A percentile compares a stretch with the other conserved stretches of the same genome.
Conservation (phyloP, 2,888 invertebrate species). For the Spodoptera littoralis region DNA sequence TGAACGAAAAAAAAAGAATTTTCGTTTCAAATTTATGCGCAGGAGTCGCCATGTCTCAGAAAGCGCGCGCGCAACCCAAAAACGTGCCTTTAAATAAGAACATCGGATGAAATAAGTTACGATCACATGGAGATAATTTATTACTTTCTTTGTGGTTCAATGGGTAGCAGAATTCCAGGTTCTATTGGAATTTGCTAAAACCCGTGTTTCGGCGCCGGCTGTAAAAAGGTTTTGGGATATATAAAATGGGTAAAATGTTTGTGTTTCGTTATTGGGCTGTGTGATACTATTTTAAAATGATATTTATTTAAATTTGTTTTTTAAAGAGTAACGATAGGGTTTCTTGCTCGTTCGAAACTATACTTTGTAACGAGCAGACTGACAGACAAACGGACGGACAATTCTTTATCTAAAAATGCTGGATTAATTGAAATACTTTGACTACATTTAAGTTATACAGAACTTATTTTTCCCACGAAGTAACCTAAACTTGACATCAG, state of each 20-base stretch:
- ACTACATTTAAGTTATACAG: no score
- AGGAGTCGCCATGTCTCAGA: slow-evolving; percentile 69
- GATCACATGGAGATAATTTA: slow-evolving; percentile 71
- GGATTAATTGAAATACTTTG: no score
- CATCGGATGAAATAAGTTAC: slow-evolving; percentile 75
- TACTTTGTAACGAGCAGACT: no score
- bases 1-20: slow-evolving; percentile 61
- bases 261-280: neutral
- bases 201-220: slow-evolving; percentile 16
- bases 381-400: no score
- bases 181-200: slow-evolving; percentile 40
- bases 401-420: no score
- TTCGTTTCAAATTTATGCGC: slow-evolving; percentile 70
- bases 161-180: slow-evolving; percentile 42
- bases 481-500: no score
- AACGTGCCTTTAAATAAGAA: slow-evolving; percentile 68
- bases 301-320: no score
- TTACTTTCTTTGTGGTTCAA: slow-evolving; percentile 60
- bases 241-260: neutral
- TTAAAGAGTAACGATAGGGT: no score
- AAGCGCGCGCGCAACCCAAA: slow-evolving; percentile 66
- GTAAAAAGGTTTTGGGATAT: slow-evolving; percentile 3
- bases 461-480: no score
- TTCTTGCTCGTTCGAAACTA: no score
- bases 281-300: neutral